A percentile compares a stretch with the other conserved stretches of the same genome.
These are phyloP conservation scores for Ametastegia equiseti DNA, from an alignment of 2,888 invertebrate species.

Conservation along the genomic window DNA sequence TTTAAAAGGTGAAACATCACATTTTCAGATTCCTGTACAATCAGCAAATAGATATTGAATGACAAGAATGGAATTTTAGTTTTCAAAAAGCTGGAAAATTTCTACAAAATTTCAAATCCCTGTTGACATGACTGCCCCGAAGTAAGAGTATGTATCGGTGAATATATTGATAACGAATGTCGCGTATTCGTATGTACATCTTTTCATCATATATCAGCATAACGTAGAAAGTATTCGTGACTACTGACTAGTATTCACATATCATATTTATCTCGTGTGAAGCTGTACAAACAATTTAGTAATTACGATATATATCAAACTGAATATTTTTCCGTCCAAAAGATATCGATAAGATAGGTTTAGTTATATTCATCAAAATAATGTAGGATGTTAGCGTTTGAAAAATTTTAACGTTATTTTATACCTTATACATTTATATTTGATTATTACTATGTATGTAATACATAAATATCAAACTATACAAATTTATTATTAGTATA, in stretches of 20 bases:
- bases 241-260: neutral
- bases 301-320: constrained; percentile 1
- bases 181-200: neutral
- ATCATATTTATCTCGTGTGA: neutral
- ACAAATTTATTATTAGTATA: neutral
- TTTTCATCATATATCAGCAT: constrained; percentile 4
- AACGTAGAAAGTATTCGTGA: constrained; percentile 2
- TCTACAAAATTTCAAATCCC: neutral
- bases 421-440: constrained; percentile 27
- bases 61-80: neutral
- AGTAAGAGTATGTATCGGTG: neutral
- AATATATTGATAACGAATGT: neutral
- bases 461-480: too few species aligned
- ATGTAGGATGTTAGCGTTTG: constrained; percentile 35
- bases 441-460: constrained; percentile 14
- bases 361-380: neutral
- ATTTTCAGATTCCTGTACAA: neutral
- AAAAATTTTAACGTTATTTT: constrained; percentile 30
- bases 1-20: neutral
- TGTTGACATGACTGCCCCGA: neutral
- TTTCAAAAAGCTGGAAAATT: neutral
- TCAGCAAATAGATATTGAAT: neutral
- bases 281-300: constrained; percentile 41
- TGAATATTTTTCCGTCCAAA: constrained; percentile 42
- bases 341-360: constrained; percentile 20